Base-by-base conservation (phyloP, 2,113 vertebrate species). In the Hoplias malabaricus region DNA sequence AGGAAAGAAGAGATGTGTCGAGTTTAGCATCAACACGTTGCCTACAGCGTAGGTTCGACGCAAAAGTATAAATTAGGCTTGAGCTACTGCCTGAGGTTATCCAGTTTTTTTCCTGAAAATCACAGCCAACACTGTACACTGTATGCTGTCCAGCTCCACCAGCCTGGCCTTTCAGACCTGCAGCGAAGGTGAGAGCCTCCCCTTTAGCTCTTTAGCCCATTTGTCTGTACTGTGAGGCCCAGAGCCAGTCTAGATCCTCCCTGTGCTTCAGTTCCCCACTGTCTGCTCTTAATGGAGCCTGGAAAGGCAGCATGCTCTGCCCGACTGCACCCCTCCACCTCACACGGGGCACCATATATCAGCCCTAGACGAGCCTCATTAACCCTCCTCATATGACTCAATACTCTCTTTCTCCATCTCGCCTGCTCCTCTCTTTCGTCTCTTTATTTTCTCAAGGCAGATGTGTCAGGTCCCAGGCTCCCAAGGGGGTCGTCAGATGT, bases 251-350 rank as follows among this genome's bases (percentile, higher is more conserved):
- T 36, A n/a, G 16, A 10, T n/a, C 43, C 62, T 78, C 21, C 21
- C 36, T 23, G 2, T 43, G n/a, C 48, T 79, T 31, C 56, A 31
- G 77, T 70, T 82, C 68, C 75, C 86, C 62, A 42, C 78, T 78
- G 80, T 79, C 77, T 85, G 80, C 69, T 81, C 73, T 72, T 87
- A 87, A 86, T 87, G 77, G 82, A 33, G 74, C 82, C 82, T 83
- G 70, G 50, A 84, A 73, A 57, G 50, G 48, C 40, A 48, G 46
- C 67, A 61, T 56, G 69, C 56, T 81, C 46, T 68, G 77, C 68
- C 68, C 67, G 66, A 57, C 67, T 42, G 63, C 67, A 25, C 62
- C 70, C 66, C 53, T 56, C 68, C 21, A 29, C 33, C 48, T 66
- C 57, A 48, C 69, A 50, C 67, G 27, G 54, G 27, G 78, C 50